A percentile compares a stretch with the other conserved stretches of the same genome.
Conservation (phyloP, 1,140 invertebrate genomes). For the Myzus persicae region DNA sequence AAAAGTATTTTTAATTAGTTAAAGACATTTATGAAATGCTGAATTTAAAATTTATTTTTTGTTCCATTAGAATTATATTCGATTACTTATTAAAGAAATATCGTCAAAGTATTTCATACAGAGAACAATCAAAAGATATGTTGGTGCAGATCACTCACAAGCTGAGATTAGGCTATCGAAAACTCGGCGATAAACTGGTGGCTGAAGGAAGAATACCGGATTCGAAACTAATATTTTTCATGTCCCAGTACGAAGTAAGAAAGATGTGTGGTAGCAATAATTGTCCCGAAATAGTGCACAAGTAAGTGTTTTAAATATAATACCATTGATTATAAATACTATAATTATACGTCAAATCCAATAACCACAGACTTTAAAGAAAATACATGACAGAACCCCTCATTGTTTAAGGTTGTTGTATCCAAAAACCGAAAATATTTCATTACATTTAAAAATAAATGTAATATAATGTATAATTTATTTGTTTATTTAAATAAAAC, state of each 20-base stretch:
- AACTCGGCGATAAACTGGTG: slow-evolving; percentile 70
- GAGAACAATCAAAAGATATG: slow-evolving; percentile 76
- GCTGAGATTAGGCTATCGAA: slow-evolving; percentile 70
- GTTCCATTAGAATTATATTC: slow-evolving; percentile 66
- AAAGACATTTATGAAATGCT: background rate
- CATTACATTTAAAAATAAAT: too few relatives aligned
- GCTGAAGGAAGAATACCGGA: slow-evolving; percentile 73
- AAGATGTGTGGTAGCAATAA: slow-evolving; percentile 67
- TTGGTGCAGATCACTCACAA: slow-evolving; percentile 70
- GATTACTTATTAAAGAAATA: slow-evolving; percentile 70
- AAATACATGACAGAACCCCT: too few relatives aligned
- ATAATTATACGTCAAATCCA: too few relatives aligned
- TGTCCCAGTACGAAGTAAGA: slow-evolving; percentile 74
- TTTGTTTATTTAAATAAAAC: too few relatives aligned
- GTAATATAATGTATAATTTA: too few relatives aligned
- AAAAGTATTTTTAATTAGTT: background rate
- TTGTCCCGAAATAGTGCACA: slow-evolving; percentile 62
- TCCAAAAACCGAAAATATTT: too few relatives aligned
- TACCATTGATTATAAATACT: background rate
- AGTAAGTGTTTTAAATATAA: background rate
- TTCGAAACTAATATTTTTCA: slow-evolving; percentile 73
- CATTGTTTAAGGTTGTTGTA: too few relatives aligned
- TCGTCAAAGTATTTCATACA: slow-evolving; percentile 69
- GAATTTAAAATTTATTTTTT: background rate
- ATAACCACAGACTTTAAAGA: too few relatives aligned